Base-by-base conservation (phyloP, 2,888 invertebrate species). In the Drosophila flavopinicola region DNA sequence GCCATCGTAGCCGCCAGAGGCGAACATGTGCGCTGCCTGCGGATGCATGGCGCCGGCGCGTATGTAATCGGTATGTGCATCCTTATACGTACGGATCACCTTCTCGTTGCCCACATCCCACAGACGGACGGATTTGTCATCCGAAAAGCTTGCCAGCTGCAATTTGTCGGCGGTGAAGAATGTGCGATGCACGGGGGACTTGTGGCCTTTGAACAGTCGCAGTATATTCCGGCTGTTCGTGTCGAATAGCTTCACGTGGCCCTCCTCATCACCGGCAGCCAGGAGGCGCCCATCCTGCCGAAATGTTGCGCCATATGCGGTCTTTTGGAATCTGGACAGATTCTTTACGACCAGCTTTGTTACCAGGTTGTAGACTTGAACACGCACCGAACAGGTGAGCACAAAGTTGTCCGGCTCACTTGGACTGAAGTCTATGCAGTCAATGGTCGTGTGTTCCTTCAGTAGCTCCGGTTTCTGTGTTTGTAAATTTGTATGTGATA, bases 31-130 rank as follows among this genome's bases (percentile, higher is more conserved):
- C 11, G 95, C 93, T 1, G 95, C 94, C 17, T 95, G 93, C 6
- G 95, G 94, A 88, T 95, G 96, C 2, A 95, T 93, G 11, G 95
- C 94, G 23, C 98, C 98, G 48, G 96, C 95, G 86, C 98, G 93
- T 3, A 97, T 93, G 90, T 98, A 98, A 90, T 98, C 97, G 0
- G 90, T 92, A 86, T 96, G 96, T 6, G 60, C 53, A 64, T 94
- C 94, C 17, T 92, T 90, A 85, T 94, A 96, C 30, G 92, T 93
- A 13, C 93, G 90, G 17, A 97, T 80, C 80, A 94, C 93, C 66
- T 94, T 94, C 91, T 98, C 97, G 61, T 94, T 95, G 0, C 96
- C 94, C 83, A 99, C 95, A 88, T 99, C 98, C 98, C 98, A 98
- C n/a, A 98, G 85, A 67, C 94, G 93, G 4, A 96, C 94, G 5